Evolutionary conservation across 2,113 vertebrate species (phyloP), one percentile per base, ranked within the genome.

Genomic region (Eleginops maclovinus): DNA sequence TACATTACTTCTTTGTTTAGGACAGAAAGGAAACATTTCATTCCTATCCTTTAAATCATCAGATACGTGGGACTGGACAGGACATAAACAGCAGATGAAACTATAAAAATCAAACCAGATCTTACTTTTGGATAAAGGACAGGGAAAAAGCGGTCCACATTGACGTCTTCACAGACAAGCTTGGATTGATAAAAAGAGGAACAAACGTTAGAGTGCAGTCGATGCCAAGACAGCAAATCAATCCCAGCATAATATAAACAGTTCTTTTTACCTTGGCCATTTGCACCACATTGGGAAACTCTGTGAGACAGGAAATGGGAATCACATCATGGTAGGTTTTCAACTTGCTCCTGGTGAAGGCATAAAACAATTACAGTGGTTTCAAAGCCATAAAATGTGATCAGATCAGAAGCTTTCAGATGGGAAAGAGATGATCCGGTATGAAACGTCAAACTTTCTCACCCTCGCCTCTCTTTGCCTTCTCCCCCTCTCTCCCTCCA

Each of bases 261-360:
- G 1, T 4, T 59, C 44, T 28, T 41, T 93, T 92, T 79, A 97
- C 98, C 96, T 99, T 99, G 67, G 98, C 96, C 98, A 99, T 99
- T 93, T 99, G 98, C 41, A 99, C 94, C 60, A 98, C 95, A 0
- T 99, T 99, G 82, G 98, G 98, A 82, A 98, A 99, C 88, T 99
- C 98, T 0, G 97, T 98, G 89, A 99, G 94, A 87, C 98, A 99
- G 91, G 98, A 99, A 85, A 99, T 99, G 72, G 98, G 98, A 86
- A 99, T 97, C 83, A 99, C 96, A 0, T 99, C 98, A 0, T 98
- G 97, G 88, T 96, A 93, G 3, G 97, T 98, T 92, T 96, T 97
- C 87, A 94, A 50, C 41, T 97, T 98, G 68, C 96, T 97, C 92
- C 98, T 99, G 93, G 87, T 1, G 2, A 84, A 62, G 86, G 24